Percentiles rank a stretch among this genome's conserved stretches.
These are phyloP conservation scores for Urocolius indicus DNA, from an alignment of 2,113 vertebrate genomes.

Conservation along the genomic window DNA sequence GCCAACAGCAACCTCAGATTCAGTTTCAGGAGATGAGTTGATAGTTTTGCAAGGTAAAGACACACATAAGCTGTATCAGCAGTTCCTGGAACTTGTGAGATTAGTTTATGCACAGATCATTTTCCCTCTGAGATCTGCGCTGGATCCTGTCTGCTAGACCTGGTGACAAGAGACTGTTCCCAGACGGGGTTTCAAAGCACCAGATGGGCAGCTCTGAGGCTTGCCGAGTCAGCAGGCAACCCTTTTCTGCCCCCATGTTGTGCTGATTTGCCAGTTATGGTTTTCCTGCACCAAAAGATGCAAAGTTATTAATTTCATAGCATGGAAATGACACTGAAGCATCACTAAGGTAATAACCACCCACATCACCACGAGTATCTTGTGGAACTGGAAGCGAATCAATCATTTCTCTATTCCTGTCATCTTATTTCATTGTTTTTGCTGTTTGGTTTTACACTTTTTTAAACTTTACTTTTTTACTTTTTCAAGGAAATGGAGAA, in stretches of 20 bases:
- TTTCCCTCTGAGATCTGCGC: background rate
- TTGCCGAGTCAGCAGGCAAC: background rate
- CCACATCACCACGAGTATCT: background rate
- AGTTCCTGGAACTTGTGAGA: background rate
- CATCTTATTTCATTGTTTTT: background rate
- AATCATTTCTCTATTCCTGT: background rate
- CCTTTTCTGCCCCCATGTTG: background rate
- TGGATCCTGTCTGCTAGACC: background rate
- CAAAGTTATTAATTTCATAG: background rate
- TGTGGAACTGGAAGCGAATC: background rate
- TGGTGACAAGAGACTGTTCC: background rate
- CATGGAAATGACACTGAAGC: background rate
- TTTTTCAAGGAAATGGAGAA: background rate
- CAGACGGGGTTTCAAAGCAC: background rate
- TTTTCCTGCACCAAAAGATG: background rate
- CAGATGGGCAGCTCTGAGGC: background rate
- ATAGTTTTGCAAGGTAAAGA: background rate
- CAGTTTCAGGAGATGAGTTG: background rate
- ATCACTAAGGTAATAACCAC: background rate
- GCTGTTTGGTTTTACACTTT: accelerated
- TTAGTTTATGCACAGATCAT: background rate
- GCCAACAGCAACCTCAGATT: background rate
- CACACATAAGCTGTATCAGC: background rate
- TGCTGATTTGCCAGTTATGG: background rate
- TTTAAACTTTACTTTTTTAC: background rate